These are phyloP conservation scores for Mimachlamys varia DNA, from an alignment of 2,888 invertebrate genomes.

Conservation along the genomic window DNA sequence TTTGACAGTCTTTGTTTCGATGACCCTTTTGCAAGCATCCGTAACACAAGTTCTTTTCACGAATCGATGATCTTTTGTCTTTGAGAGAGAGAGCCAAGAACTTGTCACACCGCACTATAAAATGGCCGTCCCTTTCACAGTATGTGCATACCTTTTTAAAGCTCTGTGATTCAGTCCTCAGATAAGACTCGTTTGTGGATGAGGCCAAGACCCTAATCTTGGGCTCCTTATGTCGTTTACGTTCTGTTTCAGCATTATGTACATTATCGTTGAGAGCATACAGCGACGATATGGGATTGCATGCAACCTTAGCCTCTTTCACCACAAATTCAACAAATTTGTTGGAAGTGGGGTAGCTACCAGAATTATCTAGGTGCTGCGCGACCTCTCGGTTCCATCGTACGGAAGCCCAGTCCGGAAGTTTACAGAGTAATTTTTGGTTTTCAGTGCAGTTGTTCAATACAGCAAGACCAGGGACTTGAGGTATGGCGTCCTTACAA, in stretches of 20 bases:
- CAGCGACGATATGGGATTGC: constrained; percentile 42
- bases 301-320: constrained; percentile 40
- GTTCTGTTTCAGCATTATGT: not conserved
- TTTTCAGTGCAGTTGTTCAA: constrained; percentile 57
- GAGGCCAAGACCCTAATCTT: constrained; percentile 30
- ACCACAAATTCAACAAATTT: constrained; percentile 39
- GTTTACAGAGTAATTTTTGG: constrained; percentile 53
- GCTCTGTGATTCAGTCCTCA: not conserved
- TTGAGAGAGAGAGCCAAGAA: not conserved
- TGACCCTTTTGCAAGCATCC: constrained; percentile 45
- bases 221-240: not conserved
- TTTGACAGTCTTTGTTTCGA: constrained; percentile 42
- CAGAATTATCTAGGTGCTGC: constrained; percentile 36
- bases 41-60: constrained; percentile 40
- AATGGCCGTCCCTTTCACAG: constrained; percentile 43
- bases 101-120: constrained; percentile 37
- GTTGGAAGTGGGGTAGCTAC: constrained; percentile 35
- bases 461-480: constrained; percentile 40
- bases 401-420: constrained; percentile 55
- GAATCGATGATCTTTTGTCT: constrained; percentile 25
- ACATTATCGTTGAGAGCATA: constrained; percentile 31
- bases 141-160: constrained; percentile 10
- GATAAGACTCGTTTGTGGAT: too few relatives aligned
- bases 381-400: constrained; percentile 46
- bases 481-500: constrained; percentile 41